These are phyloP conservation scores for Pammene fasciana DNA, from an alignment of 2,888 invertebrate species.

Conservation along the genomic window DNA sequence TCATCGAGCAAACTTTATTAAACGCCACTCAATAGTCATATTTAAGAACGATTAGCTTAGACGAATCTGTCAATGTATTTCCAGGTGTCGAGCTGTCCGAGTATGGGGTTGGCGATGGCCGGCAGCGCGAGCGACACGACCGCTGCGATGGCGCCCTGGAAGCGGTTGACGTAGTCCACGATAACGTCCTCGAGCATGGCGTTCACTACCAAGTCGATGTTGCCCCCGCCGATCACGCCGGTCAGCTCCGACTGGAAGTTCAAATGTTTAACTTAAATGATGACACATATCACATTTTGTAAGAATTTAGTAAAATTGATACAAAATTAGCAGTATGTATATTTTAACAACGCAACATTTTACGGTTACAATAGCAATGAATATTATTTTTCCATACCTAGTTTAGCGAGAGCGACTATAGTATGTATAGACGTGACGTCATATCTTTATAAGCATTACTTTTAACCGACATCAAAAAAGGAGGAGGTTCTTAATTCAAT, in stretches of 20 bases:
- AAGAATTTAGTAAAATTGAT: too few relatives aligned
- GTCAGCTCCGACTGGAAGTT: constrained; percentile 63
- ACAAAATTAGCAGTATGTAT: too few relatives aligned
- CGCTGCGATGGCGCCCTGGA: constrained; percentile 63
- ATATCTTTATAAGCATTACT: too few relatives aligned
- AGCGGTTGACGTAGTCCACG: constrained; percentile 67
- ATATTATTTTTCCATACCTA: too few relatives aligned
- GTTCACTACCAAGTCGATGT: constrained; percentile 73
- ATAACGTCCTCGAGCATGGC: constrained; percentile 69
- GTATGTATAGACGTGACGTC: too few relatives aligned
- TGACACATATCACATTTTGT: too few relatives aligned
- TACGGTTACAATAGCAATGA: too few relatives aligned
- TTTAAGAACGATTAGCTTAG: constrained; percentile 28
- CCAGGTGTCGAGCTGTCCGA: constrained; percentile 71
- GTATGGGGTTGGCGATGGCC: constrained; percentile 58
- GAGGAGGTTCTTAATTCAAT: too few relatives aligned
- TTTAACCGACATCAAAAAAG: too few relatives aligned
- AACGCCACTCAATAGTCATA: not conserved
- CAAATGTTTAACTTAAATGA: not conserved
- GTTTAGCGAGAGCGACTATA: too few relatives aligned
- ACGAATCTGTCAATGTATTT: constrained; percentile 58
- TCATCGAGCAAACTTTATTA: not conserved
- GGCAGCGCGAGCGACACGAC: constrained; percentile 45
- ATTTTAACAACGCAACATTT: too few relatives aligned
- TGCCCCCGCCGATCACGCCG: constrained; percentile 77